These are phyloP conservation scores for Camponotus pennsylvanicus DNA, from an alignment of 1,140 invertebrate genomes.

Conservation along the genomic window DNA sequence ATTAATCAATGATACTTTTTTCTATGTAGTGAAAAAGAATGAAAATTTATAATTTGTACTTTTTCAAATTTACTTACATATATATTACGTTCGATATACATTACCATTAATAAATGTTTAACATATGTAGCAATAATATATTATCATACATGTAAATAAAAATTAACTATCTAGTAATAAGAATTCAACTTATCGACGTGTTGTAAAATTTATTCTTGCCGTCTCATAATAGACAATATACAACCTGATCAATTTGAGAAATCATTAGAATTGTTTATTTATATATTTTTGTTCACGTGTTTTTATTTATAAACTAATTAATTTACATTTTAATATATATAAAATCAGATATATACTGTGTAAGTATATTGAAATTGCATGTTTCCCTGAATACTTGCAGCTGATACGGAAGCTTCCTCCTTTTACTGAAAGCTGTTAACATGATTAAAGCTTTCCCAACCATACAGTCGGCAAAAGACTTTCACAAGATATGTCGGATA, in stretches of 20 bases:
- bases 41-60: not conserved
- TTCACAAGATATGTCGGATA: not conserved
- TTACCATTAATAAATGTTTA: not conserved
- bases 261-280: not conserved
- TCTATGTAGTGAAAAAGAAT: not conserved
- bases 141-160: not conserved
- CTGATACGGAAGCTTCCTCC: not conserved
- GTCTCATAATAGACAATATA: not conserved
- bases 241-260: not conserved
- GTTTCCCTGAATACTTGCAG: not conserved
- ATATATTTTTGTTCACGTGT: not conserved
- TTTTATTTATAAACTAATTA: not conserved
- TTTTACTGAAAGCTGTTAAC: slow-evolving; percentile 32
- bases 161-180: not conserved
- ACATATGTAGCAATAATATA: no score
- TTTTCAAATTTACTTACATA: not conserved
- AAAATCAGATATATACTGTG: not conserved
- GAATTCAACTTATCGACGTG: not conserved
- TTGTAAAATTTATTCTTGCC: not conserved
- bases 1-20: not conserved
- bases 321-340: not conserved
- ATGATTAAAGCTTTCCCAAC: not conserved
- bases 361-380: not conserved
- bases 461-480: not conserved
- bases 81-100: not conserved